phyloP scores from a whole-genome alignment of 2,797 vertebrate species.

The Helicolenus hilgendorfi region DNA sequence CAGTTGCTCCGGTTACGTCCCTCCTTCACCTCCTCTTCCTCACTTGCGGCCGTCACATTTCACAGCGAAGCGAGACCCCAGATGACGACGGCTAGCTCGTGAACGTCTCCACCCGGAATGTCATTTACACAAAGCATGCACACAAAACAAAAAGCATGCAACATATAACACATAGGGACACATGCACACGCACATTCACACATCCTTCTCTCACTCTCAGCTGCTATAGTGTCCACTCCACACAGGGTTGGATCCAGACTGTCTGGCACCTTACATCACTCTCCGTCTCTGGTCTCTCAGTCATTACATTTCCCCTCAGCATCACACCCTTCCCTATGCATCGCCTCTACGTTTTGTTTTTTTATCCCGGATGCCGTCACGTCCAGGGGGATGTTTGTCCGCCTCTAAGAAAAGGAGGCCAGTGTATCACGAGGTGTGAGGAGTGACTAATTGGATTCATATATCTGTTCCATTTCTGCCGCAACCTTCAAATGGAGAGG shows the following conservation, averaged over 20 bases:
- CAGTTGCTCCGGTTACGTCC: not conserved
- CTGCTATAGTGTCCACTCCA: slow-evolving; percentile 45
- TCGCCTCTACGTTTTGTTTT: not conserved
- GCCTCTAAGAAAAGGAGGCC: slow-evolving; percentile 10
- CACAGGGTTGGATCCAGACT: slow-evolving; percentile 67
- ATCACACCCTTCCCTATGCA: slow-evolving; percentile 28
- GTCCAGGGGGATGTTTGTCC: slow-evolving; percentile 19
- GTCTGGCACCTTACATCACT: slow-evolving; percentile 71
- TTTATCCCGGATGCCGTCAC: slow-evolving; percentile 12
- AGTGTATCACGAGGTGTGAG: slow-evolving; percentile 11
- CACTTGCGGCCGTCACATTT: slow-evolving; percentile 71
- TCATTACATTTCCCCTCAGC: slow-evolving; percentile 43
- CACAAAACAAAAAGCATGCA: slow-evolving; percentile 26
- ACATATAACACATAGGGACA: not conserved
- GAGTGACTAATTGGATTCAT: slow-evolving; percentile 19
- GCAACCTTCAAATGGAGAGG: slow-evolving; percentile 3
- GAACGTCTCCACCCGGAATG: not conserved
- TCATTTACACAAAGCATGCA: slow-evolving; percentile 7
- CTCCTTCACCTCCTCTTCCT: slow-evolving; percentile 28
- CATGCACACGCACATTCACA: slow-evolving; percentile 28
- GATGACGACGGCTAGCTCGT: slow-evolving; percentile 1
- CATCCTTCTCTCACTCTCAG: slow-evolving; percentile 38
- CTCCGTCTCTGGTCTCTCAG: slow-evolving; percentile 17
- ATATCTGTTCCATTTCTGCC: slow-evolving; percentile 1
- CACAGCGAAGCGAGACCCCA: slow-evolving; percentile 49